Evolutionary conservation across 2,888 invertebrate species (phyloP).

Genomic region (Coelinius sp.): DNA sequence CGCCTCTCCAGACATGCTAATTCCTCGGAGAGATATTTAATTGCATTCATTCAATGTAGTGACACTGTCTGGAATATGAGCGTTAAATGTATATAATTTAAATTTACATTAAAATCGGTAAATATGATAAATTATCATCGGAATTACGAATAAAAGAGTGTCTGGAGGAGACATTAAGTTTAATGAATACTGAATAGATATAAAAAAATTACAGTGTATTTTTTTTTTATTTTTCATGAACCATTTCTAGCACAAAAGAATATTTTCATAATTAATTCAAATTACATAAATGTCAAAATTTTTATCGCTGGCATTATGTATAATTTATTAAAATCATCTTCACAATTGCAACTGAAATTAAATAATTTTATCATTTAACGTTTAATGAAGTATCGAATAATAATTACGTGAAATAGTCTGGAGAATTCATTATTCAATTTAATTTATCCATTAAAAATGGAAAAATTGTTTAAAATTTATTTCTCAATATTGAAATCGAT

Average conservation of each 20-base stretch:
- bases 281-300: neutral
- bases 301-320: neutral
- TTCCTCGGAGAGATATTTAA: constrained; percentile 12
- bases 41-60: constrained; percentile 20
- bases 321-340: neutral
- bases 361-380: no score
- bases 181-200: constrained; percentile 9
- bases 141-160: constrained; percentile 1
- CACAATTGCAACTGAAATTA: no score
- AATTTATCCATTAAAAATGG: neutral
- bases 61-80: constrained; percentile 9
- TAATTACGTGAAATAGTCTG: neutral
- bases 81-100: constrained; percentile 24
- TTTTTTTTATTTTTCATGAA: neutral
- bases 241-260: neutral
- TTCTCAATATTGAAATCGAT: constrained; percentile 10
- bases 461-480: neutral
- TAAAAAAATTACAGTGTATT: neutral
- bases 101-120: constrained; percentile 23
- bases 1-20: constrained; percentile 6
- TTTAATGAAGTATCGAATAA: no score
- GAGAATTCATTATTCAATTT: neutral
- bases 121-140: constrained; percentile 14
- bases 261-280: neutral
- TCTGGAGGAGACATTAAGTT: constrained; percentile 18